Evolutionary conservation across 2,888 invertebrate genomes (phyloP), one percentile per base, ranked within the genome.

Genomic region (Phorcus lineatus): DNA sequence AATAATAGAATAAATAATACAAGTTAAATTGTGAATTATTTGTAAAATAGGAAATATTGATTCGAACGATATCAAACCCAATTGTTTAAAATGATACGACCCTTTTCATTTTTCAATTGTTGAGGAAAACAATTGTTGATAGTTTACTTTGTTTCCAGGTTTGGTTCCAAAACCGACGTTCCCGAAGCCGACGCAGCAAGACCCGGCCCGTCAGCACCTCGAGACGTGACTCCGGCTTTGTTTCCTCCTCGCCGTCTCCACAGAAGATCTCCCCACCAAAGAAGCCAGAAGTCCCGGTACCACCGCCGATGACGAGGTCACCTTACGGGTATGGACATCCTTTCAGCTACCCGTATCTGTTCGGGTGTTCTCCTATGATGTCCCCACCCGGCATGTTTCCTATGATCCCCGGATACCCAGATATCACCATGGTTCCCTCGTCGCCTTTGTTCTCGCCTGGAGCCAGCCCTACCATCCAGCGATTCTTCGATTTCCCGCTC

Each of bases 101-200:
- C n/a, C n/a, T n/a, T n/a, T n/a, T n/a, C n/a, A n/a, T n/a, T n/a
- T n/a, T n/a, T n/a, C n/a, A n/a, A n/a, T n/a, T n/a, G n/a, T n/a
- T n/a, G n/a, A n/a, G n/a, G n/a, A n/a, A n/a, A n/a, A n/a, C n/a
- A n/a, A n/a, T n/a, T n/a, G n/a, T n/a, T n/a, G n/a, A 16, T 31
- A 36, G 6, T 40, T 53, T 19, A 19, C 16, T 22, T 53, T 17
- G 13, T 9, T 24, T 11, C 2, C 54, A 79, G 79, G 79, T 79
- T 13, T 79, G 79, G 79, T 79, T 79, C 36, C 79, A 79, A 55
- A 79, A 79, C 74, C 31, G 79, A 74, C 53, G 79, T 28, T 70
- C 79, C 52, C n/a, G 79, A 55, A 28, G 24, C 31, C 31, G 54
- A n/a, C 52, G 54, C 6, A 47, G 24, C 52, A 31, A 75, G 75